Base-by-base conservation (phyloP, 2,888 invertebrate species). In the Petrolisthes cinctipes region DNA sequence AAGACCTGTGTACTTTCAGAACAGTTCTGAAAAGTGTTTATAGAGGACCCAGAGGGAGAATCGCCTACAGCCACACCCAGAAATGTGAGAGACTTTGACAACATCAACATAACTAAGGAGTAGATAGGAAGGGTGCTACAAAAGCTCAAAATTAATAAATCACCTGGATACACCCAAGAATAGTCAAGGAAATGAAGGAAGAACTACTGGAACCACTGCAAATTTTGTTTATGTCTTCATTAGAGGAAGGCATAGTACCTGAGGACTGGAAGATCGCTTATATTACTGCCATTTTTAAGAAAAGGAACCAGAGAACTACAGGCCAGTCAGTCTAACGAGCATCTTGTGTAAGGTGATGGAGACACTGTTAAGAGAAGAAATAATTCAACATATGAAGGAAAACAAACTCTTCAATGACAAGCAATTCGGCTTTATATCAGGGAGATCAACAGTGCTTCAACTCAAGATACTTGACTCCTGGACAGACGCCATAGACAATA, bases 121-220 rank as follows among this genome's bases (percentile, higher is more conserved):
- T 61, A 82, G 20, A 82, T 82, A n/a, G 61, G 17, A 9, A 82
- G 5, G 23, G 23, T 66, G 5, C 61, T 79, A 9, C 4, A 37
- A 53, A 82, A 20, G 1, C 66, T 82, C 11, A 82, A 82, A 54
- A 68, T 20, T 37, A 14, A 82, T 6, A 83, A 83, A 83, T 73
- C 83, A 5, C 83, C 83, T 53, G 75, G 83, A 23, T 82, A 17
- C 66, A 57, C 37, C 37, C 82, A 57, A 82, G 82, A 23, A 37
- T 82, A 57, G 56, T 83, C 20, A 56, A 73, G 54, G 83, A 83
- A 6, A 56, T 20, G 5, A 83, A 17, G 83, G 73, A 73, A 75
- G n/a, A 83, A 53, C n/a, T 83, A 57, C 23, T 83, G n/a, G 83
- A 53, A 54, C 73, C 75, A n/a, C 73, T 83, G 54, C 5, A 73